phyloP scores from a whole-genome alignment of 2,113 vertebrate species.

The Phrynocephalus versicolor region DNA sequence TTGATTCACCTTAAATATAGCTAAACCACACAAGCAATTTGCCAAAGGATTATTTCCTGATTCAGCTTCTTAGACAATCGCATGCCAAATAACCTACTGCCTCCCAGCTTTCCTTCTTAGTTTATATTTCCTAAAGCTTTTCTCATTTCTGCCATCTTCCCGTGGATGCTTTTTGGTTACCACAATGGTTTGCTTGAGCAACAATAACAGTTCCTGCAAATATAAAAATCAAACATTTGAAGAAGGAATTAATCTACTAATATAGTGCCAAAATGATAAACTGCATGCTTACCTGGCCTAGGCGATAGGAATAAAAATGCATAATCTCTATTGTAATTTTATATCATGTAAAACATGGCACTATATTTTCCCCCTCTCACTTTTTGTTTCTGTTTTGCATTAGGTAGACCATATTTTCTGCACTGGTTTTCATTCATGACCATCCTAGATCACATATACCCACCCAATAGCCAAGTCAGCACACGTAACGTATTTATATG shows the following conservation, averaged over 20 bases:
- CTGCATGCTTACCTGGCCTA: background rate
- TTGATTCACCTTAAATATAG: background rate
- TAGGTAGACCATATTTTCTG: background rate
- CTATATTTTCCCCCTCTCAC: background rate
- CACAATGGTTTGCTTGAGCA: constrained; percentile 27
- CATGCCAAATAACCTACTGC: accelerated
- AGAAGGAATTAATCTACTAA: background rate
- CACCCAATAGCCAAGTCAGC: background rate
- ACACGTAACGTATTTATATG: background rate
- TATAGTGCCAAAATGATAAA: background rate
- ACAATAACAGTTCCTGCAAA: constrained; percentile 13
- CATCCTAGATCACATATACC: background rate
- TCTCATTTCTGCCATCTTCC: background rate
- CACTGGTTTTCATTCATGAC: background rate
- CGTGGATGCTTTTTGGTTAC: constrained; percentile 40
- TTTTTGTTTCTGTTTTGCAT: background rate
- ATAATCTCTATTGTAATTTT: background rate
- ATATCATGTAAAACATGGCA: too few relatives aligned
- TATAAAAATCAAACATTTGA: constrained; percentile 39
- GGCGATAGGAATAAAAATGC: background rate
- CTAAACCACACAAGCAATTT: background rate
- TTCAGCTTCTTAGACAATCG: background rate
- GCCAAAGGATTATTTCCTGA: background rate
- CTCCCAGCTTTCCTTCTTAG: background rate
- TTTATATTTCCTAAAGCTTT: constrained; percentile 24